These are phyloP conservation scores for Scaptomyza graminum DNA, from an alignment of 1,140 invertebrate species.

Conservation along the genomic window DNA sequence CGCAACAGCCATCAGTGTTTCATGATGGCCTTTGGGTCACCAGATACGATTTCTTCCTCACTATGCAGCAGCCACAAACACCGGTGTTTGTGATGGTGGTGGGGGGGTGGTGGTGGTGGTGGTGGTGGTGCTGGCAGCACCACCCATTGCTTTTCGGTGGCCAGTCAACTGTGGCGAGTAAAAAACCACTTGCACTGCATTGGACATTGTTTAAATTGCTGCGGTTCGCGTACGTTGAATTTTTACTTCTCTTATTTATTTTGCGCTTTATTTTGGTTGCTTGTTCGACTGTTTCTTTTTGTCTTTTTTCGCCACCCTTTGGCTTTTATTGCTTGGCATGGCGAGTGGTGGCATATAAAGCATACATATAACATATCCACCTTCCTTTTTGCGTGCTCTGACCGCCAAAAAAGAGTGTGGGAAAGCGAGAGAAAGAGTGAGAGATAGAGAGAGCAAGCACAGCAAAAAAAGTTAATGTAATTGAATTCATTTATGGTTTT, in stretches of 20 bases:
- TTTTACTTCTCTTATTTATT: constrained; percentile 76
- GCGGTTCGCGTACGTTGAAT: constrained; percentile 76
- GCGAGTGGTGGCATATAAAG: constrained; percentile 59
- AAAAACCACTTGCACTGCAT: constrained; percentile 77
- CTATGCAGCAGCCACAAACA: constrained; percentile 47
- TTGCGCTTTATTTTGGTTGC: constrained; percentile 66
- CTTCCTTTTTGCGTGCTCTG: constrained; percentile 12
- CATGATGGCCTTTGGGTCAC: constrained; percentile 63
- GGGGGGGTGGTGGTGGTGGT: no score
- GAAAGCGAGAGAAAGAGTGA: not conserved
- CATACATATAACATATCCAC: constrained; percentile 55
- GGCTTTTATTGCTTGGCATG: constrained; percentile 54
- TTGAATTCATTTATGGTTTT: constrained; percentile 82
- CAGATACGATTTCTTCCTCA: constrained; percentile 55
- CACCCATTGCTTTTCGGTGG: constrained; percentile 32
- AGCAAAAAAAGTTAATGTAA: constrained; percentile 74
- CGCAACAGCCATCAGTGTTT: constrained; percentile 73
- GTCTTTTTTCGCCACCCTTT: constrained; percentile 24
- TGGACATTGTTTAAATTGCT: constrained; percentile 81
- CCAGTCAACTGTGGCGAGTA: constrained; percentile 57
- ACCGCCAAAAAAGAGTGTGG: not conserved
- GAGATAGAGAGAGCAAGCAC: not conserved
- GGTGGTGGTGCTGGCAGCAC: not conserved
- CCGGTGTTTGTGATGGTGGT: not conserved
- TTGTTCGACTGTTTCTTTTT: constrained; percentile 24